Percentiles rank a stretch among this genome's conserved stretches.
These are phyloP conservation scores for Hydrochoerus hydrochaeris DNA, from an alignment of 2,113 vertebrate genomes.

Conservation along the genomic window DNA sequence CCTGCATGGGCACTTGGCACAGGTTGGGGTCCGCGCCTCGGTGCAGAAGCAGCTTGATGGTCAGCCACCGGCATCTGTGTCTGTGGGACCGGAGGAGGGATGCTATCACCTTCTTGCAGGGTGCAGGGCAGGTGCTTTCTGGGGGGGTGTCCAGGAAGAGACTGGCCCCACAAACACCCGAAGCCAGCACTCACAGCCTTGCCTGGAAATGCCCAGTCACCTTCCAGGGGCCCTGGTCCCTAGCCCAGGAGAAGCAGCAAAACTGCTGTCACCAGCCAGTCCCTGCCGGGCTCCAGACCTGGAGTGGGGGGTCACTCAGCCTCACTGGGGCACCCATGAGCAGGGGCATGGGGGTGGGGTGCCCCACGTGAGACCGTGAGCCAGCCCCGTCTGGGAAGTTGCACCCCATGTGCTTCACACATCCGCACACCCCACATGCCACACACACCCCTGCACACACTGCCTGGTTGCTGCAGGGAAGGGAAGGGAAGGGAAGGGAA, in stretches of 20 bases:
- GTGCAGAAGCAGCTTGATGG: slow-evolving; percentile 87
- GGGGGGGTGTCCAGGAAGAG: too few species aligned
- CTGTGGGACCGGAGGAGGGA: slow-evolving; percentile 74
- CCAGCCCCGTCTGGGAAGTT: accelerated
- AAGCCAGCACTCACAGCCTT: too few species aligned
- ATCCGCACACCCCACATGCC: not conserved
- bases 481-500: too few species aligned
- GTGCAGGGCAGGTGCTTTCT: not conserved
- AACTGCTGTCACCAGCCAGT: not conserved
- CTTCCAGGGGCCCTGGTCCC: not conserved
- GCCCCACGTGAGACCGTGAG: not conserved
- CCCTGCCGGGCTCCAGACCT: not conserved
- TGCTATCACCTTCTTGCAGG: not conserved
- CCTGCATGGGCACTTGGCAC: slow-evolving; percentile 86
- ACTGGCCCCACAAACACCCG: not conserved
- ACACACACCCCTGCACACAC: not conserved
- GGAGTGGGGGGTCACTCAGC: not conserved
- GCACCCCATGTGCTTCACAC: not conserved
- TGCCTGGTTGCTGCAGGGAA: too few species aligned
- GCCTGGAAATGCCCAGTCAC: not conserved
- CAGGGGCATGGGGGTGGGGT: too few species aligned
- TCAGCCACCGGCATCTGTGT: slow-evolving; percentile 83
- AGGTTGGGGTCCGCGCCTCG: slow-evolving; percentile 91
- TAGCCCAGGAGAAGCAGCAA: not conserved
- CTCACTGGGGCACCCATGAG: not conserved